These are phyloP conservation scores for Sphaerophoria taeniata DNA, from an alignment of 2,888 invertebrate species.

Conservation along the genomic window DNA sequence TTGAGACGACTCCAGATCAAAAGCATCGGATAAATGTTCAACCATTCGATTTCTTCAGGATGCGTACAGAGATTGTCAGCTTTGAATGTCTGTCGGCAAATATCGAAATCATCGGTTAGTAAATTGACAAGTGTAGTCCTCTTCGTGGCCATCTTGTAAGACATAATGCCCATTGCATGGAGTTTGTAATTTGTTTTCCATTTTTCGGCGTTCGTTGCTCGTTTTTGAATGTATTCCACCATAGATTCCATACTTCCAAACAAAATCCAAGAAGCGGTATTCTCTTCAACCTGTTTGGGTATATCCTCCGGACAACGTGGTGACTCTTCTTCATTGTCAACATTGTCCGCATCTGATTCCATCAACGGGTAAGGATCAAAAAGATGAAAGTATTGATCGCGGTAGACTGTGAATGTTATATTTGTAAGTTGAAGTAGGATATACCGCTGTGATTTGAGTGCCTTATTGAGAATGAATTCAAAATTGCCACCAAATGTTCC, in stretches of 20 bases:
- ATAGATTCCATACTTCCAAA: slow-evolving; percentile 78
- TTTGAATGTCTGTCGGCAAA: slow-evolving; percentile 55
- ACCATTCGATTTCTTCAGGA: slow-evolving; percentile 80
- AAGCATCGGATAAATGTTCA: slow-evolving; percentile 79
- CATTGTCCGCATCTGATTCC: slow-evolving; percentile 76
- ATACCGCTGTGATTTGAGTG: slow-evolving; percentile 81
- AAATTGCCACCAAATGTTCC: slow-evolving; percentile 79
- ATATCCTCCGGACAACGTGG: slow-evolving; percentile 43
- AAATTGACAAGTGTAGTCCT: slow-evolving; percentile 78
- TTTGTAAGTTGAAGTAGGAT: slow-evolving; percentile 85
- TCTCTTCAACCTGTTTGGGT: slow-evolving; percentile 77
- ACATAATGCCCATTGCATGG: slow-evolving; percentile 79
- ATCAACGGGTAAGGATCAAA: slow-evolving; percentile 86
- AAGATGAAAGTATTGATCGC: slow-evolving; percentile 85
- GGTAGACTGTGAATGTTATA: slow-evolving; percentile 85
- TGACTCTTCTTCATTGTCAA: slow-evolving; percentile 59
- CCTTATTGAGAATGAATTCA: slow-evolving; percentile 77
- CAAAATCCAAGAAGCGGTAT: slow-evolving; percentile 81
- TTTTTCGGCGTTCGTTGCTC: slow-evolving; percentile 72
- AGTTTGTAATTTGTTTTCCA: slow-evolving; percentile 79
- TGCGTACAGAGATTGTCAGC: slow-evolving; percentile 79
- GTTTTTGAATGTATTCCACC: slow-evolving; percentile 79
- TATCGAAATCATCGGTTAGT: slow-evolving; percentile 78
- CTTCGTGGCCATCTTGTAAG: slow-evolving; percentile 79
- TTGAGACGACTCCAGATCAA: slow-evolving; percentile 81